phyloP scores from a whole-genome alignment of 2,113 vertebrate species.

The Micronisus gabar region DNA sequence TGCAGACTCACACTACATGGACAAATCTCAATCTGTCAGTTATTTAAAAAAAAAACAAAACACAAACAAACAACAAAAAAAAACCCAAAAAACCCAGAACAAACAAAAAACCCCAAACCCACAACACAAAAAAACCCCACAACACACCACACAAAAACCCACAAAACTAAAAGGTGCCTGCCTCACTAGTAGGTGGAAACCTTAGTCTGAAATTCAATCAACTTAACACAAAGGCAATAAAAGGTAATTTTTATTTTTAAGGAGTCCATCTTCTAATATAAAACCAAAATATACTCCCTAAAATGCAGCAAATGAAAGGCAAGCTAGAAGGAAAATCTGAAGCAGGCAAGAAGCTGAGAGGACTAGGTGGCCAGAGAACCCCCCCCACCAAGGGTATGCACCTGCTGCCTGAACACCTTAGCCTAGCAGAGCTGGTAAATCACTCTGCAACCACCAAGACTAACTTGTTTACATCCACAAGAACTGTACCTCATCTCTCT shows the following conservation, averaged over 20 bases:
- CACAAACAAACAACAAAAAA: neutral
- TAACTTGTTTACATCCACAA: too few relatives aligned
- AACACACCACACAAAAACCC: neutral
- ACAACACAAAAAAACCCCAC: too few relatives aligned
- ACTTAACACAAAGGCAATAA: neutral
- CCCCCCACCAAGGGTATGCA: rapidly evolving
- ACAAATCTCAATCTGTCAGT: neutral
- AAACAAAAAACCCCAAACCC: too few relatives aligned
- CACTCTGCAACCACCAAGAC: neutral
- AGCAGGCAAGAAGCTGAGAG: neutral
- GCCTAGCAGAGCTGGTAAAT: neutral
- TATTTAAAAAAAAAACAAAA: neutral
- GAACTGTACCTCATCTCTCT: neutral
- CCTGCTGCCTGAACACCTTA: neutral
- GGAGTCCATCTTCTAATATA: neutral
- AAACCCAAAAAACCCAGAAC: too few relatives aligned
- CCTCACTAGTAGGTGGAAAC: neutral
- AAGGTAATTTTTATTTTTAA: neutral
- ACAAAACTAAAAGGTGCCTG: neutral
- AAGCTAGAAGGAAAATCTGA: neutral
- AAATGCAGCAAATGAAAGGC: neutral
- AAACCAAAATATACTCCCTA: neutral
- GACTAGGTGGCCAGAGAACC: neutral
- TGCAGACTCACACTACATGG: neutral
- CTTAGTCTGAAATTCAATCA: neutral